A percentile compares a stretch with the other conserved stretches of the same genome.
Evolutionary conservation across 53 echinoderm and acorn worm genomes (phyloP).

Genomic region (Crossaster papposus): DNA sequence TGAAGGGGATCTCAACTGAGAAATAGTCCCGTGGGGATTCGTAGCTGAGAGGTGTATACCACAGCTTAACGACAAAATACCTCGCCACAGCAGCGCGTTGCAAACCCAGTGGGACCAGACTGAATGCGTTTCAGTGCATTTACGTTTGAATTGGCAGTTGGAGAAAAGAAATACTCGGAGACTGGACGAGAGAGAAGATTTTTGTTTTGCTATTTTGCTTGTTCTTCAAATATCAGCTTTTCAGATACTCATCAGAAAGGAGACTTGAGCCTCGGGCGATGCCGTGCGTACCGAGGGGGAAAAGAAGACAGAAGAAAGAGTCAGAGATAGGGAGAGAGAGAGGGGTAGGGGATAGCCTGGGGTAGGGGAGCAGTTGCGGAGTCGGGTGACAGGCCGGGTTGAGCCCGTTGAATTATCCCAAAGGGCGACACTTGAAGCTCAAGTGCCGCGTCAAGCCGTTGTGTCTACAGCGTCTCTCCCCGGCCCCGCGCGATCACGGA

Average conservation of each 20-base stretch:
- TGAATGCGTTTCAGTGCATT: neutral
- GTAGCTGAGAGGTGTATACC: neutral
- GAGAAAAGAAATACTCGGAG: neutral
- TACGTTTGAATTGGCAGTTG: neutral
- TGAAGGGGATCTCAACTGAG: neutral
- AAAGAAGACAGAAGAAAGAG: neutral
- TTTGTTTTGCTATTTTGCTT: constrained; percentile 5
- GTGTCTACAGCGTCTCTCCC: neutral
- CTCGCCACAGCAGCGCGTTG: neutral
- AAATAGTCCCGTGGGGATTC: neutral
- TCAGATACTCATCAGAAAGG: constrained; percentile 23
- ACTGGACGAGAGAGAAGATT: constrained; percentile 19
- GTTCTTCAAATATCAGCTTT: constrained; percentile 31
- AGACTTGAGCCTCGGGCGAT: constrained; percentile 14
- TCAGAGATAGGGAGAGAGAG: neutral
- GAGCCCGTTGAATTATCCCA: neutral
- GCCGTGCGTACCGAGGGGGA: neutral
- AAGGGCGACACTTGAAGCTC: constrained; percentile 47
- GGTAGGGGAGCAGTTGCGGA: neutral
- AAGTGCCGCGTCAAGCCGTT: constrained; percentile 1
- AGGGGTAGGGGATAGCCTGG: neutral
- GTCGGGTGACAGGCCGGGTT: constrained; percentile 29
- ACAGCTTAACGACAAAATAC: neutral
- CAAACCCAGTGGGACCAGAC: constrained; percentile 2
- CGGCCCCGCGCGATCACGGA: too few species aligned